phyloP scores from a whole-genome alignment of 2,888 invertebrate genomes.

The Amphiduros pacificus region DNA sequence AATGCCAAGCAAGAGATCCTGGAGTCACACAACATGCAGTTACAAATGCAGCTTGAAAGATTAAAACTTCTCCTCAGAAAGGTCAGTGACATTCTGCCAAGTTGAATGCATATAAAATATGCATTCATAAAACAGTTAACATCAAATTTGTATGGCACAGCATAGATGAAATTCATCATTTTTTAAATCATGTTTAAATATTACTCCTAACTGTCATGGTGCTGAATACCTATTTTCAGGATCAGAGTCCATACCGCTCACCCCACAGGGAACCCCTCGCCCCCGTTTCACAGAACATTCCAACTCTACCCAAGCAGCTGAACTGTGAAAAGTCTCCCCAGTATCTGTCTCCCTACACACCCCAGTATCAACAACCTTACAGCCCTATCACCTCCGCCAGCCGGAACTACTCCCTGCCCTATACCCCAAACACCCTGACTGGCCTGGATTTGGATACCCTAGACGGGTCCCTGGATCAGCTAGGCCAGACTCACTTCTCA shows the following conservation, averaged over 20 bases:
- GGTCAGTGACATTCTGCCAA: no score
- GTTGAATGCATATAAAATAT: no score
- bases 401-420: no score
- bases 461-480: slow-evolving; percentile 7
- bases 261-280: background rate
- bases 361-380: no score
- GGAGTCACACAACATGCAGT: slow-evolving; percentile 34
- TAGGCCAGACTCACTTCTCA: slow-evolving; percentile 35
- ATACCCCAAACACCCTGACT: background rate
- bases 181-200: background rate
- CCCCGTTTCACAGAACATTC: slow-evolving; percentile 2
- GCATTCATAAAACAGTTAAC: background rate
- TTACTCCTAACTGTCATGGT: no score
- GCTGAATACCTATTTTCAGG: no score
- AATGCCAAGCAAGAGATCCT: slow-evolving; percentile 35
- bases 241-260: background rate
- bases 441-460: background rate
- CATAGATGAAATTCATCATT: background rate
- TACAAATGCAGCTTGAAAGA: slow-evolving; percentile 30
- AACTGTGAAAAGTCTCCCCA: no score
- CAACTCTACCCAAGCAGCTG: background rate
- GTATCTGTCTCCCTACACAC: no score
- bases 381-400: no score
- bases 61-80: slow-evolving; percentile 16
- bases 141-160: background rate